phyloP scores from a whole-genome alignment of 2,888 invertebrate species.

The Habrosyne pyritoides region DNA sequence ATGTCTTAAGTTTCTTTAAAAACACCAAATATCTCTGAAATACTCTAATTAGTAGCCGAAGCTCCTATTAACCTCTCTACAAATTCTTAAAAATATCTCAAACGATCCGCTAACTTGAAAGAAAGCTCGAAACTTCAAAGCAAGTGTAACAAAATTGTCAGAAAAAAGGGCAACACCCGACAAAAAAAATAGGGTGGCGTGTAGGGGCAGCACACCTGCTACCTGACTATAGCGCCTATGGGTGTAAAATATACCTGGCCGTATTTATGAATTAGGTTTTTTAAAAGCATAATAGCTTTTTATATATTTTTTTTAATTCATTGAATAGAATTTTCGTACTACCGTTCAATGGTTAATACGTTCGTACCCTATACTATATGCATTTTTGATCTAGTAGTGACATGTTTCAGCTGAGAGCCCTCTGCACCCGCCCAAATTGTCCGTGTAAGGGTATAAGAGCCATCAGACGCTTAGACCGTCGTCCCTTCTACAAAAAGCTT shows the following conservation, averaged over 20 bases:
- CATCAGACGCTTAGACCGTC: too few species aligned
- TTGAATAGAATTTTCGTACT: too few species aligned
- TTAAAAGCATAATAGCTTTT: too few species aligned
- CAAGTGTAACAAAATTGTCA: slow-evolving; percentile 13
- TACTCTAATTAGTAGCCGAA: background rate
- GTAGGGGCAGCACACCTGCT: slow-evolving; percentile 56
- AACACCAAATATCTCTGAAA: background rate
- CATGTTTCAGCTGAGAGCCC: too few species aligned
- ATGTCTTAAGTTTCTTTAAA: too few species aligned
- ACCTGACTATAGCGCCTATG: slow-evolving; percentile 39
- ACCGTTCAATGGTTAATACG: too few species aligned
- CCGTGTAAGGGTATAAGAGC: too few species aligned
- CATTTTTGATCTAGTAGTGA: too few species aligned
- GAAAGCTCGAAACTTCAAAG: background rate
- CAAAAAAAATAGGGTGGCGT: slow-evolving; percentile 41
- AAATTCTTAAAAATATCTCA: background rate
- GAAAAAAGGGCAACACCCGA: slow-evolving; percentile 31
- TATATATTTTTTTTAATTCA: too few species aligned
- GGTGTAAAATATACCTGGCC: background rate
- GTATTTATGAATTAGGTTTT: background rate
- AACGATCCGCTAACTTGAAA: background rate
- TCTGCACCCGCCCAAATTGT: too few species aligned
- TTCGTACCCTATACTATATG: too few species aligned
- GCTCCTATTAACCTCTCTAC: background rate
- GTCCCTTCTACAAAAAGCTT: too few species aligned